Percentiles rank a stretch among this genome's conserved stretches.
Evolutionary conservation across 2,888 invertebrate genomes (phyloP).

Genomic region (Tridacna gigas): DNA sequence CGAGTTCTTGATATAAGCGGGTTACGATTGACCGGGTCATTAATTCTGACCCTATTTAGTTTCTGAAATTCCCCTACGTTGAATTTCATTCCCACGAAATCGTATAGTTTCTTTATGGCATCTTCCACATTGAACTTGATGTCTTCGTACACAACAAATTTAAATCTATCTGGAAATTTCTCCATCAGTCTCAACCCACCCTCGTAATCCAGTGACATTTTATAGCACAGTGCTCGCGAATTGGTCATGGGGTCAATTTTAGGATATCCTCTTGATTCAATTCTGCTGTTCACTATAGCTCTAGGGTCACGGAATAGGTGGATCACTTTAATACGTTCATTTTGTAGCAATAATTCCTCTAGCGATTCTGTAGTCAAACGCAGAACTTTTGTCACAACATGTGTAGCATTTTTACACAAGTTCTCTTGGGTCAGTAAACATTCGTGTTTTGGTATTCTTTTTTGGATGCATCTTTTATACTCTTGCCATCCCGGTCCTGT

Average conservation of each 20-base stretch:
- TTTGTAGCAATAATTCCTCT: constrained; percentile 32
- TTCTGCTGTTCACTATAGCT: constrained; percentile 53
- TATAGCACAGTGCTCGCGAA: constrained; percentile 39
- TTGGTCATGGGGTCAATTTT: constrained; percentile 37
- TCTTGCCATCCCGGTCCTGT: constrained; percentile 51
- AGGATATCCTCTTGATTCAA: constrained; percentile 54
- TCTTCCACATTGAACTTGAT: constrained; percentile 34
- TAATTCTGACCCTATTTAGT: constrained; percentile 43
- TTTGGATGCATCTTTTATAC: constrained; percentile 29
- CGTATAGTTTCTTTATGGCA: constrained; percentile 39
- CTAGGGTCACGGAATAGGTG: constrained; percentile 57
- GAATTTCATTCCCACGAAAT: constrained; percentile 52
- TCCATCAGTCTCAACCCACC: constrained; percentile 33
- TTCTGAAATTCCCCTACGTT: constrained; percentile 16
- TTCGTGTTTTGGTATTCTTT: constrained; percentile 24
- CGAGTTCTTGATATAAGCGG: constrained; percentile 29
- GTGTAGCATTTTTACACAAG: constrained; percentile 37
- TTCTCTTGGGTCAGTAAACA: constrained; percentile 41
- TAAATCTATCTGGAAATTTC: constrained; percentile 49
- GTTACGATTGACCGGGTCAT: constrained; percentile 31
- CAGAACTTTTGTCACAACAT: constrained; percentile 52
- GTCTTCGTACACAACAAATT: constrained; percentile 59
- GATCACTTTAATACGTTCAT: constrained; percentile 48
- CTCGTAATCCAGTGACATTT: constrained; percentile 47
- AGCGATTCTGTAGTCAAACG: constrained; percentile 49